Conservation (phyloP, 2,797 vertebrate genomes). For the Gorsachius magnificus region DNA sequence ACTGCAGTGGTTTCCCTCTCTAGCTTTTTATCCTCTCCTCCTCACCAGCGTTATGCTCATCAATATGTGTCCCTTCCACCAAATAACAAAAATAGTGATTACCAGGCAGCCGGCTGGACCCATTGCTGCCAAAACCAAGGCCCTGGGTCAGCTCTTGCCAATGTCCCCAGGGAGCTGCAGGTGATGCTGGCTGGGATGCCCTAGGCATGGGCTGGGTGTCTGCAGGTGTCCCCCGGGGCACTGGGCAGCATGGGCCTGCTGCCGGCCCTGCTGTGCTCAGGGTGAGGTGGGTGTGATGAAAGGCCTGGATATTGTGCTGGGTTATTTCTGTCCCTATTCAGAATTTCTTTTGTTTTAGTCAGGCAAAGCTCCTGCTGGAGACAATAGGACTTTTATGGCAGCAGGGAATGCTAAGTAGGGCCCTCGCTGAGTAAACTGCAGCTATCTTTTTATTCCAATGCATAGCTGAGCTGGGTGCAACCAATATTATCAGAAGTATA, state of each 20-base stretch:
- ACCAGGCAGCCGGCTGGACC: background rate
- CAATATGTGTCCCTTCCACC: background rate
- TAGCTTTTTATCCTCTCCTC: background rate
- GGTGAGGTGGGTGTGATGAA: background rate
- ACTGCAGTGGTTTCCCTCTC: background rate
- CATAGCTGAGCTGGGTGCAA: background rate
- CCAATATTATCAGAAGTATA: background rate
- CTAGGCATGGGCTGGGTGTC: accelerated
- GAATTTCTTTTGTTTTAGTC: background rate
- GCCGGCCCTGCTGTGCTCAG: accelerated
- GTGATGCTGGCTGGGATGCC: accelerated
- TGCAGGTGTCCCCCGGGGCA: background rate
- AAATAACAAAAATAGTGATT: background rate
- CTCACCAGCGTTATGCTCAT: background rate
- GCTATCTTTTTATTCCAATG: conserved; percentile 9
- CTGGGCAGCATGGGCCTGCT: accelerated
- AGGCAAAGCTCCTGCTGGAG: conserved; percentile 1
- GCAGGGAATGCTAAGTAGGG: conserved; percentile 1
- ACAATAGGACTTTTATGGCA: conserved; percentile 15
- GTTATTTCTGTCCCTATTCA: conserved; percentile 41
- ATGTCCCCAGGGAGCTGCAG: background rate
- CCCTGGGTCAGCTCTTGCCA: accelerated
- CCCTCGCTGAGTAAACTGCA: background rate
- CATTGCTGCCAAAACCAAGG: accelerated
- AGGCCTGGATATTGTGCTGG: background rate